Evolutionary conservation across 2,113 vertebrate genomes (phyloP).

Genomic region (Tichodroma muraria): DNA sequence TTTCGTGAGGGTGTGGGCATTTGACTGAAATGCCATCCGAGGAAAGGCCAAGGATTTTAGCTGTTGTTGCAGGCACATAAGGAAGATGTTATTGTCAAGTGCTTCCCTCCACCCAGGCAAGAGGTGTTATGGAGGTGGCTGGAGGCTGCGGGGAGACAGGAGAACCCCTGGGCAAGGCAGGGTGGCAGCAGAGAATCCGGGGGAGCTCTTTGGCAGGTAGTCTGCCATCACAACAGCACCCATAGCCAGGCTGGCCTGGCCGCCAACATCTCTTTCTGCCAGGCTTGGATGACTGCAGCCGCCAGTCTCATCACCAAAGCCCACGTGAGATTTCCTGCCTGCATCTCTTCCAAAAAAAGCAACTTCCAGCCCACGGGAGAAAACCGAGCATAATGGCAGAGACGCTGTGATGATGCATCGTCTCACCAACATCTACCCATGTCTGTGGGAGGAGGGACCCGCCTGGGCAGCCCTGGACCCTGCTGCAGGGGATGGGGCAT

Average conservation of each 20-base stretch:
- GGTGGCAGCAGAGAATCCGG: not conserved
- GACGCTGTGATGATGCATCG: not conserved
- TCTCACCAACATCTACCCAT: not conserved
- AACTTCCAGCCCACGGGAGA: conserved; percentile 17
- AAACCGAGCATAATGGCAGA: not conserved
- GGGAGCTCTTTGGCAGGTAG: not conserved
- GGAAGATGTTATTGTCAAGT: not conserved
- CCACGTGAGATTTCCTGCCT: not conserved
- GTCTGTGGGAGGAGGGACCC: not conserved
- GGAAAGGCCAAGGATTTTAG: not conserved
- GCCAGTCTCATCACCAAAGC: not conserved
- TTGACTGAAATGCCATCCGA: not conserved
- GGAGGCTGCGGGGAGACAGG: not conserved
- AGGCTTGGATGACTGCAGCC: not conserved
- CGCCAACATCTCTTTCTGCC: not conserved
- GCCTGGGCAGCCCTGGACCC: not conserved
- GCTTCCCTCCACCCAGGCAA: not conserved
- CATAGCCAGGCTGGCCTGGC: not conserved
- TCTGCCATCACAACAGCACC: not conserved
- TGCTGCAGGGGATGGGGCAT: not conserved
- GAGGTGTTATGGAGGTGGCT: not conserved
- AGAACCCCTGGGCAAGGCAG: not conserved
- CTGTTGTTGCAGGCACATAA: not conserved
- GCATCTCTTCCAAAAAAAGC: conserved; percentile 38
- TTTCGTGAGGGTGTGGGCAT: not conserved